These are phyloP conservation scores for Gortyna flavago DNA, from an alignment of 2,888 invertebrate species.

Conservation along the genomic window DNA sequence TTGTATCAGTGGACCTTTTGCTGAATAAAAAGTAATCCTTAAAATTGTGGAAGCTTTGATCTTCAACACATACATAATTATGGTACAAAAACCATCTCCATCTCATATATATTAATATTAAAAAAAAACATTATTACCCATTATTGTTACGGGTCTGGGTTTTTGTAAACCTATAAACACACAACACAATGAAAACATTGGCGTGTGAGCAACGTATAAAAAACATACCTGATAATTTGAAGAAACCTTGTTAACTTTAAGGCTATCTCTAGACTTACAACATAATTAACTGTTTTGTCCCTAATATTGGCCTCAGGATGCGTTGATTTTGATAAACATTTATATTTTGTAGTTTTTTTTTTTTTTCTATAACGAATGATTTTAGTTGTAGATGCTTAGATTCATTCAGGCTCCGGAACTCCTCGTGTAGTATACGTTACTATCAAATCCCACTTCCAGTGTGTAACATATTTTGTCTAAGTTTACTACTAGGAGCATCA, in stretches of 20 bases:
- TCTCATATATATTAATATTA: no score
- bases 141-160: no score
- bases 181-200: neutral
- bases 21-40: no score
- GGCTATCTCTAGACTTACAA: no score
- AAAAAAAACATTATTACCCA: no score
- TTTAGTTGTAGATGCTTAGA: neutral
- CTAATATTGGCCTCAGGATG: neutral
- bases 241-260: neutral
- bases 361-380: neutral
- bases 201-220: no score
- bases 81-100: no score
- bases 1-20: neutral
- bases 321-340: neutral
- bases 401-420: conserved; percentile 4
- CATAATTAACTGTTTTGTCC: neutral
- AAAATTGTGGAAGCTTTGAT: no score
- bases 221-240: neutral
- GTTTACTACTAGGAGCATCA: conserved; percentile 26
- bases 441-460: neutral
- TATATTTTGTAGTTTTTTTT: neutral
- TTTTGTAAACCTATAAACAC: neutral
- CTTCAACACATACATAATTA: no score
- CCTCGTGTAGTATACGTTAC: conserved; percentile 3
- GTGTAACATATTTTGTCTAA: conserved; percentile 19